These are phyloP conservation scores for Melanotaenia trifasciata DNA, from an alignment of 2,797 vertebrate species.

Conservation along the genomic window DNA sequence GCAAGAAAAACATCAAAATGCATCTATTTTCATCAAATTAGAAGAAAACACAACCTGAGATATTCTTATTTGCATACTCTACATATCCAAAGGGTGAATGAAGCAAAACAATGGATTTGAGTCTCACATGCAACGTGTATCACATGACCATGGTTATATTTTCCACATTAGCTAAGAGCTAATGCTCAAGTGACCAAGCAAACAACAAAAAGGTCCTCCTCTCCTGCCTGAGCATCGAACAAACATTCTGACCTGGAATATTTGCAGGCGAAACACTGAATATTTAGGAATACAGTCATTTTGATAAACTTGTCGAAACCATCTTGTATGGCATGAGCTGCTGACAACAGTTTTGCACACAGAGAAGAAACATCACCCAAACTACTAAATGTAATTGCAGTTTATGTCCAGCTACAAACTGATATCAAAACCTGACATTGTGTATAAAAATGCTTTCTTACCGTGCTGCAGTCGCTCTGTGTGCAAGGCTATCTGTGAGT, in stretches of 20 bases:
- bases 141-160: conserved; percentile 71
- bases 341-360: not conserved
- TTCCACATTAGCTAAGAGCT: conserved; percentile 60
- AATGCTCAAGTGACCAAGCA: conserved; percentile 25
- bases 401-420: not conserved
- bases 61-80: conserved; percentile 32
- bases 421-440: not conserved
- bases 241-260: not conserved
- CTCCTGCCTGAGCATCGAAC: not conserved
- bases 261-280: not conserved
- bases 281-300: not conserved
- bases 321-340: conserved; percentile 1
- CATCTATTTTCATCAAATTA: not conserved
- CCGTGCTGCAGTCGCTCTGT: conserved; percentile 67
- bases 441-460: conserved; percentile 72
- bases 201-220: conserved; percentile 15
- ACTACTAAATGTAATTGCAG: not conserved
- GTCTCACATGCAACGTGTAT: conserved; percentile 59
- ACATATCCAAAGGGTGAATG: conserved; percentile 32
- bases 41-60: conserved; percentile 4
- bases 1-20: not conserved
- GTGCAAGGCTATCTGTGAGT: conserved; percentile 53
- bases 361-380: not conserved
- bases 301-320: not conserved
- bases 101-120: conserved; percentile 55